Evolutionary conservation across 1,140 invertebrate species (phyloP).

Genomic region (Tetranychus urticae): DNA sequence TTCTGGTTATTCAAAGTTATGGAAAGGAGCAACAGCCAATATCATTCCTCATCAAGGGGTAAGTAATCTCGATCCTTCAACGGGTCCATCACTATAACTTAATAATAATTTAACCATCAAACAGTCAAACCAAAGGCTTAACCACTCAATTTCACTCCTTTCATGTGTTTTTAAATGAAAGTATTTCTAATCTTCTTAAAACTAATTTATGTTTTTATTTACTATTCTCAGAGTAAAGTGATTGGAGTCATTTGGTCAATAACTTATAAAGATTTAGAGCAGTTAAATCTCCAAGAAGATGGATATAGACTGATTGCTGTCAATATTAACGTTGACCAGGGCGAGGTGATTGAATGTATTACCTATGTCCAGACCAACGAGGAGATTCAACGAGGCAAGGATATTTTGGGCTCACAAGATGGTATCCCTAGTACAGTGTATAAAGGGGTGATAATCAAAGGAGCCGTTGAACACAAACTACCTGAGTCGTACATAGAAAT

Average conservation of each 20-base stretch:
- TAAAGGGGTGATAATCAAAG: background rate
- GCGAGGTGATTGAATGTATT: background rate
- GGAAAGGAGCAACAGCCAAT: slow-evolving; percentile 7
- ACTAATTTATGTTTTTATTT: background rate
- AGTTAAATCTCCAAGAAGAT: slow-evolving; percentile 6
- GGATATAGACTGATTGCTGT: slow-evolving; percentile 2
- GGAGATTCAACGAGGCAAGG: too few relatives aligned
- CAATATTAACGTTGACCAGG: background rate
- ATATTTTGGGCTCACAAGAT: background rate
- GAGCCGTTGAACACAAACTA: background rate
- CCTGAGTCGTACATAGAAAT: background rate
- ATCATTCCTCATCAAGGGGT: slow-evolving; percentile 2
- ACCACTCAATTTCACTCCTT: background rate
- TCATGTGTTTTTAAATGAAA: background rate
- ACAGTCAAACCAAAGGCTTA: too few relatives aligned
- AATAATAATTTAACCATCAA: too few relatives aligned
- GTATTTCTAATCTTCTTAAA: background rate
- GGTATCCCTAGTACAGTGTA: background rate
- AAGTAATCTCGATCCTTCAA: background rate
- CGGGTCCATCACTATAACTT: too few relatives aligned
- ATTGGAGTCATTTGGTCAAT: slow-evolving; percentile 1
- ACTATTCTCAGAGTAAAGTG: background rate
- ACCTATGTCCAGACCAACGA: background rate
- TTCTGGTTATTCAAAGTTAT: slow-evolving; percentile 1
- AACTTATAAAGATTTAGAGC: background rate